These are phyloP conservation scores for Piezodorus guildinii DNA, from an alignment of 1,140 invertebrate genomes.

Conservation along the genomic window DNA sequence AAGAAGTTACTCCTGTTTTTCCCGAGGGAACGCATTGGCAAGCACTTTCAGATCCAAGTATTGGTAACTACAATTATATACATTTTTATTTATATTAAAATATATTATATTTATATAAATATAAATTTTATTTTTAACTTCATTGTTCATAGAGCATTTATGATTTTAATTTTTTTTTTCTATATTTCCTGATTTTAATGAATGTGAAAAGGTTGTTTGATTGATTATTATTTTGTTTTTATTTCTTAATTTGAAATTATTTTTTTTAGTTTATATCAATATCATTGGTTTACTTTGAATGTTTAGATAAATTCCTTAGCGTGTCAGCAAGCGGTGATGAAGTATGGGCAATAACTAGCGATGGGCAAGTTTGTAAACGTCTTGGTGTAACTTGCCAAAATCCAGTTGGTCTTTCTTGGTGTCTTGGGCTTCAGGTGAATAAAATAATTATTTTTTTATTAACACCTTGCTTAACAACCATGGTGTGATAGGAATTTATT, in stretches of 20 bases:
- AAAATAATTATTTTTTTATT: constrained; percentile 7
- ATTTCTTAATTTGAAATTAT: neutral
- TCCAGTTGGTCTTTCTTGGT: constrained; percentile 63
- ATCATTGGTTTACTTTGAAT: neutral
- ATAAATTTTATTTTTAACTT: too few species aligned
- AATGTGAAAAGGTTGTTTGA: neutral
- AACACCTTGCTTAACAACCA: too few species aligned
- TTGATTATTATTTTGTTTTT: neutral
- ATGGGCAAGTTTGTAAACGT: constrained; percentile 58
- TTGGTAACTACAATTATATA: constrained; percentile 27
- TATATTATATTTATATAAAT: too few species aligned
- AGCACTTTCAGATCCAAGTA: constrained; percentile 43
- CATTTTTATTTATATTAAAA: neutral
- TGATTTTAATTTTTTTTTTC: too few species aligned
- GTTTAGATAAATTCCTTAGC: constrained; percentile 35
- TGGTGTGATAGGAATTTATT: too few species aligned
- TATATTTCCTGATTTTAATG: too few species aligned
- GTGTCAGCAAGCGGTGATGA: constrained; percentile 48
- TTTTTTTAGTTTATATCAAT: neutral
- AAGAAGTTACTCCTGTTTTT: constrained; percentile 50
- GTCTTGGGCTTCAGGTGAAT: constrained; percentile 47
- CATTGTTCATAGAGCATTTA: too few species aligned
- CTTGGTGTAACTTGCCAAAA: constrained; percentile 55
- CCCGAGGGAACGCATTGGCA: constrained; percentile 67
- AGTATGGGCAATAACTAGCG: constrained; percentile 60